Base-by-base conservation (phyloP, 2,888 invertebrate genomes). In the Drosophila phalerata region DNA sequence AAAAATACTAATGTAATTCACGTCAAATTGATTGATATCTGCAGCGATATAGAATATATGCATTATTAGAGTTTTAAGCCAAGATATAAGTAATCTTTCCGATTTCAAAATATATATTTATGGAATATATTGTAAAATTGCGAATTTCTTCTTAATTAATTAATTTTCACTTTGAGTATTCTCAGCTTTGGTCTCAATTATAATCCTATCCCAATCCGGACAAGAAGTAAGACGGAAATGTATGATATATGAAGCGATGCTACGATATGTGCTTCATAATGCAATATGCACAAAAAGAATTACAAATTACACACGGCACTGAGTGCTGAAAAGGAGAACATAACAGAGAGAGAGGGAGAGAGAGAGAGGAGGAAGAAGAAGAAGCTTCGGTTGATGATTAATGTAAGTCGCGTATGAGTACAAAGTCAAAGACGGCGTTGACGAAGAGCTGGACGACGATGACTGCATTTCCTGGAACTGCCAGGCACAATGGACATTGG, bases 321-420 rank as follows among this genome's bases (percentile, higher is more conserved):
- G 15, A 69, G 49, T 42, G 38, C 43, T 49, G 42, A n/a, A 13
- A 22, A 10, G 8, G 38, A 32, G 19, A 13, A 45, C 10, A 15
- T 11, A 45, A 43, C 17, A 19, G 34, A 32, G 1, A 53, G 22
- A 32, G 34, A n/a, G n/a, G 6, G 48, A 30, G 40, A 13, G 30
- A 3, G 30, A 3, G 10, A 10, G 25, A 25, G 48, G 13, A 13
- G 22, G 17, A 37, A 19, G 38, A 15, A 22, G 22, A 53, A 62
- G 73, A 47, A 48, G 64, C 74, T 61, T 81, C 70, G 69, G 56
- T 73, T 73, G 82, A 87, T 84, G 84, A 88, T 87, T 88, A 84
- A 84, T 84, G 89, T 88, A 87, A 84, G 89, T 84, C 87, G 84
- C 84, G 84, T 88, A 84, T 73, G 34, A 67, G 68, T 28, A 72